Percentiles rank a stretch among this genome's conserved stretches.
phyloP scores from a whole-genome alignment of 1,140 invertebrate genomes.

The Papilio polyxenes region DNA sequence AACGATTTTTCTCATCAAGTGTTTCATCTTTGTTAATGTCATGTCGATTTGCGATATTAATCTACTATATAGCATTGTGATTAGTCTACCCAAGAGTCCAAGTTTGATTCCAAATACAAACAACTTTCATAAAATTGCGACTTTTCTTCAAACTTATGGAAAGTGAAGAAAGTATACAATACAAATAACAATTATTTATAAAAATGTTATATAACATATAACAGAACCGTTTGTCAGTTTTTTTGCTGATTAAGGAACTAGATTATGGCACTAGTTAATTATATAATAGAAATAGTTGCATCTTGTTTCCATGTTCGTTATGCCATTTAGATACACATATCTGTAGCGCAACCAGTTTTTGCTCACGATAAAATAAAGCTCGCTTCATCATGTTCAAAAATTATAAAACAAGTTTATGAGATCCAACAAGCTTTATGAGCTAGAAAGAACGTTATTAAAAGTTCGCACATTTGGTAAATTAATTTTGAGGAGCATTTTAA shows the following conservation, averaged over 20 bases:
- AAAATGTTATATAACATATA: background rate
- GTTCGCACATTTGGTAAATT: too few relatives aligned
- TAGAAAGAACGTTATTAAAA: background rate
- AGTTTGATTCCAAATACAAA: background rate
- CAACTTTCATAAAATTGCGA: background rate
- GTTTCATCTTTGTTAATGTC: slow-evolving; percentile 22
- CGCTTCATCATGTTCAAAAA: background rate
- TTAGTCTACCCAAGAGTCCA: background rate
- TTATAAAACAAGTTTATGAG: too few relatives aligned
- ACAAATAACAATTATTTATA: background rate
- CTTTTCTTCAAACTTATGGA: too few relatives aligned
- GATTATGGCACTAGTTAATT: slow-evolving; percentile 16
- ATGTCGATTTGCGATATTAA: slow-evolving; percentile 9
- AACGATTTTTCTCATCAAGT: background rate
- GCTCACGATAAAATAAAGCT: background rate
- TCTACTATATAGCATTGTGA: background rate
- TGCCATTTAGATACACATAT: background rate
- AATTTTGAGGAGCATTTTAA: too few relatives aligned
- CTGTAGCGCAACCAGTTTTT: background rate
- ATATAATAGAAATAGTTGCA: slow-evolving; percentile 22
- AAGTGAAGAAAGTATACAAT: background rate
- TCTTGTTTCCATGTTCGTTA: background rate
- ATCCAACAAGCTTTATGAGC: too few relatives aligned
- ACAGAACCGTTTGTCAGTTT: background rate
- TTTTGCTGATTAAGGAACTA: background rate